Percentiles rank a stretch among this genome's conserved stretches.
Conservation (phyloP, 2,888 invertebrate species). For the Phorcus lineatus region DNA sequence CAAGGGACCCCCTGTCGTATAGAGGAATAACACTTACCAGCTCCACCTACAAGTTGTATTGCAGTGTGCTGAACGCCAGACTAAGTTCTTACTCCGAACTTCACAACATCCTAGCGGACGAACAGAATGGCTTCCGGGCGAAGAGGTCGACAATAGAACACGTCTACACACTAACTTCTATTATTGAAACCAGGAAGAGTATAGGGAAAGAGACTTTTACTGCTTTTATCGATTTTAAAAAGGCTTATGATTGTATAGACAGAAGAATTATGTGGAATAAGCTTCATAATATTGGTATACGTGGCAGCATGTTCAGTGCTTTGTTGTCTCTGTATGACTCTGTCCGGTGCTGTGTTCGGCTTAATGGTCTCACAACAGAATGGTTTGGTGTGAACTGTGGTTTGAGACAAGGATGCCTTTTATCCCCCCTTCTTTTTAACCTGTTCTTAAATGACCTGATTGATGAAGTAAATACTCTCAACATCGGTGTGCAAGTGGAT, state of each 20-base stretch:
- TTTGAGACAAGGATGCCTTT: no score
- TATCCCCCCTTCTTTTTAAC: no score
- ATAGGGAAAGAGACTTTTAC: not conserved
- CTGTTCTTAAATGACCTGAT: not conserved
- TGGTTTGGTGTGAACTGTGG: no score
- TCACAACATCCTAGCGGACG: not conserved
- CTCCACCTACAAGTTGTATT: not conserved
- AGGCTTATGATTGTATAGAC: no score
- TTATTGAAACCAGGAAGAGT: not conserved
- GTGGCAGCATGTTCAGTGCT: not conserved
- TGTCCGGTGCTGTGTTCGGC: no score
- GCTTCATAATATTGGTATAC: not conserved
- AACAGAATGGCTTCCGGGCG: not conserved
- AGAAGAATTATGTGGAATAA: no score
- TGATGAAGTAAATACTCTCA: not conserved
- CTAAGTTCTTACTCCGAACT: not conserved
- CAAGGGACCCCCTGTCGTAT: no score
- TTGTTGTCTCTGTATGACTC: not conserved
- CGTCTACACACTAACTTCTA: not conserved
- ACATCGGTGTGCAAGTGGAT: not conserved
- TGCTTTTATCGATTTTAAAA: not conserved
- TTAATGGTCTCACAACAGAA: no score
- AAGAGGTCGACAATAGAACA: not conserved
- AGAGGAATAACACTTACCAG: not conserved
- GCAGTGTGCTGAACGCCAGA: not conserved